A percentile compares a stretch with the other conserved stretches of the same genome.
These are phyloP conservation scores for Drosophila orosa DNA, from an alignment of 1,140 invertebrate genomes.

Conservation along the genomic window DNA sequence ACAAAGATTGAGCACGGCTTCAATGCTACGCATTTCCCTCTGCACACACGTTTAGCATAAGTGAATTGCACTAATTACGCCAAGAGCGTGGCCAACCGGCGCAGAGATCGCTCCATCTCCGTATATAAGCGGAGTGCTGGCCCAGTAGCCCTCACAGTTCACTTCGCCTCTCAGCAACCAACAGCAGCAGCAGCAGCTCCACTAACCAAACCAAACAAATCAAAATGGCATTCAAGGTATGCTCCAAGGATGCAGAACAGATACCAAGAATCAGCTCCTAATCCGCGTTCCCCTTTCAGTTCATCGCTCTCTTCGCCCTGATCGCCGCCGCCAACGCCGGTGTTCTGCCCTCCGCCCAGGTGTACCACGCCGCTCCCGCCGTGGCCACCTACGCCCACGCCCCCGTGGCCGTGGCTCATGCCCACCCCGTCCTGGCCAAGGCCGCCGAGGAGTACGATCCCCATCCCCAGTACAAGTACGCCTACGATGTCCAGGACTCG, in stretches of 20 bases:
- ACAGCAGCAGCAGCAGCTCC: conserved; percentile 45
- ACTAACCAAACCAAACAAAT: conserved; percentile 18
- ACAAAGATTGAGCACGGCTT: conserved; percentile 35
- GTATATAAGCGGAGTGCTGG: conserved; percentile 58
- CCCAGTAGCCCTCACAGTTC: conserved; percentile 67
- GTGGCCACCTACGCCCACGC: conserved; percentile 58
- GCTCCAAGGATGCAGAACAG: not conserved
- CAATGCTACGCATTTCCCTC: conserved; percentile 64
- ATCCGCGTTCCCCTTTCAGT: conserved; percentile 32
- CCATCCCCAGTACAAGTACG: conserved; percentile 86
- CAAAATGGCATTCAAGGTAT: conserved; percentile 78
- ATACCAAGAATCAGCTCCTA: conserved; percentile 9
- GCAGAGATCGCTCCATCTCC: conserved; percentile 37
- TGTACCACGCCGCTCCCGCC: conserved; percentile 70
- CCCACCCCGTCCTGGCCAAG: conserved; percentile 68
- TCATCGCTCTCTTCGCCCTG: conserved; percentile 72
- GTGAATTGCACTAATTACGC: conserved; percentile 78
- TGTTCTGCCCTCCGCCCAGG: conserved; percentile 67
- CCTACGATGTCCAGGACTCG: conserved; percentile 89
- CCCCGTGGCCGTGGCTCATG: conserved; percentile 56
- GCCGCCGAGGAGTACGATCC: conserved; percentile 73
- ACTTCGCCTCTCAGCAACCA: conserved; percentile 46
- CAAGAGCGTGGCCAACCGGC: conserved; percentile 39
- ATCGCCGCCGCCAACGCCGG: conserved; percentile 74
- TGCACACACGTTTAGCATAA: conserved; percentile 69